Conservation (phyloP, 2,888 invertebrate genomes). For the Opisthograptis luteolata region DNA sequence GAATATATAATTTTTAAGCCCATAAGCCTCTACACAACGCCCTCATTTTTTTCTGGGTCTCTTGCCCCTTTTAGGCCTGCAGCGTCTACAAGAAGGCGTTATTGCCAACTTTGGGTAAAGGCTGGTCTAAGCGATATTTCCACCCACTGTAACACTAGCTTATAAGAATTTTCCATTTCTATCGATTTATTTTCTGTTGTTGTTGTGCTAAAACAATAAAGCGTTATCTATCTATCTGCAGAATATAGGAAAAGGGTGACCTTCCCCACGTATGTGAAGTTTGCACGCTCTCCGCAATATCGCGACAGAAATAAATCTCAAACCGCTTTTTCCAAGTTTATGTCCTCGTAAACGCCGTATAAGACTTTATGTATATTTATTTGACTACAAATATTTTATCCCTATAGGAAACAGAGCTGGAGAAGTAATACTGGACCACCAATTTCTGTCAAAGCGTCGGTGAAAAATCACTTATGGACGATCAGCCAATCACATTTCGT, state of each 20-base stretch:
- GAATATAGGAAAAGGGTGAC: neutral
- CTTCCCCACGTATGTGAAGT: neutral
- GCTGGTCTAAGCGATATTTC: too few relatives aligned
- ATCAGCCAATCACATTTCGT: too few relatives aligned
- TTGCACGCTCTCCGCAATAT: neutral
- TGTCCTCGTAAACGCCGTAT: constrained; percentile 7
- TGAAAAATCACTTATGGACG: neutral
- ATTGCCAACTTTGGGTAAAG: too few relatives aligned
- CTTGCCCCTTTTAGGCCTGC: too few relatives aligned
- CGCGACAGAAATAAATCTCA: constrained; percentile 1
- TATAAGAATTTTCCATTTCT: too few relatives aligned
- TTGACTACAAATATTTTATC: constrained; percentile 1
- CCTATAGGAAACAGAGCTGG: neutral
- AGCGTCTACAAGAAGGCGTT: too few relatives aligned
- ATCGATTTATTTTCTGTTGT: too few relatives aligned
- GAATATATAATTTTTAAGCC: too few relatives aligned
- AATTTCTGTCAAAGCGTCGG: neutral
- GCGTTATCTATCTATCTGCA: too few relatives aligned
- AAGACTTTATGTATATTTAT: constrained; percentile 9
- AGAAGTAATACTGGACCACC: neutral
- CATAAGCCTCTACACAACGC: too few relatives aligned
- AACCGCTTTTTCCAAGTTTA: constrained; percentile 4
- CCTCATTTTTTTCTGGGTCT: too few relatives aligned
- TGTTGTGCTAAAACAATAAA: neutral
- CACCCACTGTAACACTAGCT: too few relatives aligned